Evolutionary conservation across 2,797 vertebrate species (phyloP), one percentile per base, ranked within the genome.

Genomic region (Periophthalmus magnuspinnatus): DNA sequence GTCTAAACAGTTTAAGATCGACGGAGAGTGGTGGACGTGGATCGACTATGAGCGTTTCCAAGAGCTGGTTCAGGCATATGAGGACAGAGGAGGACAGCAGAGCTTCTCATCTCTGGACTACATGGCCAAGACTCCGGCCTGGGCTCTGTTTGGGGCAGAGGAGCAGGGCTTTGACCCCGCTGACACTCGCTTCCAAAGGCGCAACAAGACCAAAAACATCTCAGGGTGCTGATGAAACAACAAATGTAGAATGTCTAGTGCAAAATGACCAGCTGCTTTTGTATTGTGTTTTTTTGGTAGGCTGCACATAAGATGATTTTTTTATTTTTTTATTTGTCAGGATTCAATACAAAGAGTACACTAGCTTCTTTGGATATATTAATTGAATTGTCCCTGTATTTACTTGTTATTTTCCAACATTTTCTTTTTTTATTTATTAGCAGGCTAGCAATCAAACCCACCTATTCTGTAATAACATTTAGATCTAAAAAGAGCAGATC

Each of bases 11-110:
- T 98, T 97, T 84, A 94, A 95, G 89, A 86, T 95, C 24, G 50
- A 90, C 0, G 94, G 94, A 0, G 91, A 95, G 71, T 97, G 97
- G 97, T 91, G 92, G 92, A 98, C 96, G 0, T 97, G 97, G 97
- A 98, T 99, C 0, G 77, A 99, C 90, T 99, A 96, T 2, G 83
- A 90, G 32, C 91, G 91, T 7, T 99, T 98, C 87, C 97, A 97
- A 84, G 91, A 95, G 70, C 93, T 98, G 62, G 83, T 93, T 50
- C 84, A 59, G 69, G 81, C 79, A 6, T 88, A 93, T 0, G 88
- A 94, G 57, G 86, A 81, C 16, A 96, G 93, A 0, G 75, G 81
- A 0, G 94, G 95, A 0, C 71, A 78, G 66, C 76, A 66, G 79
- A 90, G 78, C n/a, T 98, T 98, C 90, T 92, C 95, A 0, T 90